Base-by-base conservation (phyloP, 2,888 invertebrate species). In the Microchrysa polita region DNA sequence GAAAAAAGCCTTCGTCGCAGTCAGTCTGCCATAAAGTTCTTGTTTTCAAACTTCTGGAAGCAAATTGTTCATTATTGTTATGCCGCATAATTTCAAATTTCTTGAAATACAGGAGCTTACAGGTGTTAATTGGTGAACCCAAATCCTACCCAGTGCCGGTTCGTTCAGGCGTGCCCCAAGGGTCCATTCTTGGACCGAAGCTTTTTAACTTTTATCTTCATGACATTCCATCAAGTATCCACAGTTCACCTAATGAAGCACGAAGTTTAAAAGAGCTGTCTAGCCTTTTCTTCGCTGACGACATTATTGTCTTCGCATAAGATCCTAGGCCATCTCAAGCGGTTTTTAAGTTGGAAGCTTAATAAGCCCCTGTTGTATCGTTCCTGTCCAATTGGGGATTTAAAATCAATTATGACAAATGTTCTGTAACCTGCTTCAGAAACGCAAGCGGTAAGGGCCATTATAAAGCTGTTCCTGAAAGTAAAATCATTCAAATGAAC, bases 161-260 rank as follows among this genome's bases (percentile, higher is more conserved):
- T 48, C 60, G 1, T 10, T 16, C 18, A 22, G n/a, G 22, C 60
- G 67, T 60, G 9, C 72, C 72, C 16, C 72, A 72, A 22, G 72
- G 72, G 16, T 72, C 72, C 5, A 60, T 72, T 22, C 40, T 22
- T 4, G 72, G 72, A 2, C 60, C 60, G 4, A 59, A 27, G 22
- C 67, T 73, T 5, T 73, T 20, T 57, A 73, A 73, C 20, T 53
- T 73, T 14, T 73, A 23, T 23, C 16, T 73, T 2, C 16, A 57
- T 22, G 67, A 73, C 34, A 34, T 34, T 34, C 27, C 27, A 5
- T 34, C 27, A 5, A 7, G 27, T 34, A 34, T 34, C 27, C 60
- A 48, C 18, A 48, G 44, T 12, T 18, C 42, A 2, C 7, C 14
- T 2, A 23, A 22, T 5, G 16, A 5, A 4, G 20, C 14, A 14